These are phyloP conservation scores for Cryptus viduatorius DNA, from an alignment of 2,888 invertebrate species.

Conservation along the genomic window DNA sequence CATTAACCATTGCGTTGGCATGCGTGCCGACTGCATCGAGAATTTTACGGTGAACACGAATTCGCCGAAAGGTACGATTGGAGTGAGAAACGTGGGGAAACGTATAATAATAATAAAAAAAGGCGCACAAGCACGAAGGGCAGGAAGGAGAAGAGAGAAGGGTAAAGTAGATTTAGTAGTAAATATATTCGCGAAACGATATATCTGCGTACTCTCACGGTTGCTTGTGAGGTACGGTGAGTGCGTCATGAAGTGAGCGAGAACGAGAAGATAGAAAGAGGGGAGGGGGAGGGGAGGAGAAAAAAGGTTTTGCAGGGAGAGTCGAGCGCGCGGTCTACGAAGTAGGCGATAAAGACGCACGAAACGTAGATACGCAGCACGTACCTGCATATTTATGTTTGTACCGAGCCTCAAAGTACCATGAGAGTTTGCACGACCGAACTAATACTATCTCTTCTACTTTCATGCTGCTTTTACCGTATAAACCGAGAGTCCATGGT, in stretches of 20 bases:
- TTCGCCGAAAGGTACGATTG: neutral
- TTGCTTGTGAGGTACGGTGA: neutral
- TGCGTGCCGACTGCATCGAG: neutral
- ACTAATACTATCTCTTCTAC: constrained; percentile 49
- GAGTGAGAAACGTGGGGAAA: neutral
- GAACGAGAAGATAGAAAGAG: constrained; percentile 6
- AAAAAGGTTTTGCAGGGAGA: neutral
- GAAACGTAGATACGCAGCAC: constrained; percentile 59
- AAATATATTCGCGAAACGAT: constrained; percentile 44
- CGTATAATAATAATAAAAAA: neutral
- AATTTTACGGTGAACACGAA: neutral
- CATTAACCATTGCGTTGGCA: constrained; percentile 2
- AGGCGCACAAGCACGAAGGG: neutral
- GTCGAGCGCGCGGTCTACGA: constrained; percentile 19
- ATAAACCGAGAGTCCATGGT: constrained; percentile 3
- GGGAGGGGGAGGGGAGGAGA: neutral
- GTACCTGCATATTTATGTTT: constrained; percentile 61
- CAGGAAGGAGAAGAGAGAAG: neutral
- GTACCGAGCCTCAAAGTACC: constrained; percentile 51
- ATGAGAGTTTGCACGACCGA: constrained; percentile 35
- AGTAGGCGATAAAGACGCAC: constrained; percentile 55
- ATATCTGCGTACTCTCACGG: constrained; percentile 17
- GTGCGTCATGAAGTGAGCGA: constrained; percentile 17
- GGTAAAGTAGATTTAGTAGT: constrained; percentile 6
- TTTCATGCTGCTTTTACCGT: constrained; percentile 16